Evolutionary conservation across 2,888 invertebrate species (phyloP), one percentile per base, ranked within the genome.

Genomic region (Dicycla oo): DNA sequence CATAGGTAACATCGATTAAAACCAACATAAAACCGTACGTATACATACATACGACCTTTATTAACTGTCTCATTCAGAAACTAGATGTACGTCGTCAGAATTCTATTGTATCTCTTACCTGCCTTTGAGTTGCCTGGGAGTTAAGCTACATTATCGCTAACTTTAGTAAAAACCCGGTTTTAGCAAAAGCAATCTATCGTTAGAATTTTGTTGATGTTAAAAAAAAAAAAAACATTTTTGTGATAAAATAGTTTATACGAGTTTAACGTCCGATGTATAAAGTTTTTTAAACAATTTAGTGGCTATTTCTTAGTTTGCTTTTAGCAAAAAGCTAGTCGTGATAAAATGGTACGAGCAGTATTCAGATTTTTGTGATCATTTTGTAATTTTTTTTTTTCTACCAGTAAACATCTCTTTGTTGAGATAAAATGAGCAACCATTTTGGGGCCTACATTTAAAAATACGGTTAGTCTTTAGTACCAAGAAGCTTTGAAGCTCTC

Each of bases 1-100:
- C 23, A 53, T 15, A 34, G 20, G 30, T 54, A 63, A 47, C 47
- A 65, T 75, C 47, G 40, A 73, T 75, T 64, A 56, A n/a, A 63
- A 56, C 69, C n/a, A 34, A 69, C 8, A 43, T 34, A 23, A n/a
- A 18, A 15, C n/a, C 11, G 8, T 15, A 45, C 43, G 38, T n/a
- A 54, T 15, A 45, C 43, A 45, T n/a, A 54, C 15, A 11, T 26
- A 23, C 5, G 8, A 30, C 38, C 53, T 75, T 54, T 30, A n/a
- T n/a, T n/a, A n/a, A n/a, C 13, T 45, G 26, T 38, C 26, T 62
- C 51, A n/a, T 63, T 30, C 30, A 45, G 62, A 74, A 54, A 54
- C 38, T 23, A 38, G 18, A 18, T 54, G 26, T 45, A 26, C 26
- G 61, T 38, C 18, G 34, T 5, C 13, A 20, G n/a, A 11, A 77